Evolutionary conservation across 2,113 vertebrate species (phyloP).

Genomic region (Ivindomyrus marchei): DNA sequence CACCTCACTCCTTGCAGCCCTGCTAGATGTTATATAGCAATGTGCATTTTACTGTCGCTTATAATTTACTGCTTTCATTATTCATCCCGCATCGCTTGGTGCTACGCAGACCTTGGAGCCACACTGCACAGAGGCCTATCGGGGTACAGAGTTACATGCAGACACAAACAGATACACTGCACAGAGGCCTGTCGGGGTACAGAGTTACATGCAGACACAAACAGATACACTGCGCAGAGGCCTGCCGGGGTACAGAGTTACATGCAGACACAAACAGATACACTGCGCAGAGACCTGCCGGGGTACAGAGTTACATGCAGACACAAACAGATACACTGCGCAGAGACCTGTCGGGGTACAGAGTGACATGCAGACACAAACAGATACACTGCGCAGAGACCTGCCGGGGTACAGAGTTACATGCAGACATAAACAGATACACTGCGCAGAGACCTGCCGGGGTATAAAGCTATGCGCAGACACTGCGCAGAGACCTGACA

Average conservation of each 20-base stretch:
- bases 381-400: not conserved
- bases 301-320: not conserved
- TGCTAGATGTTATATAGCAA: not conserved
- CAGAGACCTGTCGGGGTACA: not conserved
- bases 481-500: not conserved
- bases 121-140: not conserved
- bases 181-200: not conserved
- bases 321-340: not conserved
- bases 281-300: not conserved
- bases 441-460: not conserved
- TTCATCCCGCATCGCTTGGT: not conserved
- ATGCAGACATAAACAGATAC: not conserved
- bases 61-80: slow-evolving; percentile 21
- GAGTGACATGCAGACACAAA: not conserved
- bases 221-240: not conserved
- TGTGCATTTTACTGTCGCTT: not conserved
- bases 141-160: not conserved
- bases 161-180: not conserved
- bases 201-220: not conserved
- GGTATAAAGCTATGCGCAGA: not conserved
- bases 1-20: not conserved
- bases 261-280: not conserved
- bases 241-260: not conserved
- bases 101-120: not conserved
- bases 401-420: not conserved